Evolutionary conservation across 2,797 vertebrate genomes (phyloP), one percentile per base, ranked within the genome.

Genomic region (Lithobates sylvaticus): DNA sequence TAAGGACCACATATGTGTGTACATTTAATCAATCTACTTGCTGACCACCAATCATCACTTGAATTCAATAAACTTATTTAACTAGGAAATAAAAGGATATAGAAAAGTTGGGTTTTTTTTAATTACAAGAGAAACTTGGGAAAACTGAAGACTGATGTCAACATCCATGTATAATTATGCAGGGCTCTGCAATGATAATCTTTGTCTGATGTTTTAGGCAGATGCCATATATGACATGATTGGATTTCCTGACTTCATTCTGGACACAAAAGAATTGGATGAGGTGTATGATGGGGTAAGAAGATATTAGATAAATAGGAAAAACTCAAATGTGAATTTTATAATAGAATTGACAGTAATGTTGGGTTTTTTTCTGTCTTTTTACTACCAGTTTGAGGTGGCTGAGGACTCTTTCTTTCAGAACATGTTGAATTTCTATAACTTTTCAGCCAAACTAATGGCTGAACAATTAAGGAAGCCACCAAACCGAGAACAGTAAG

Each of bases 211-310:
- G 88, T 50, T 1, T 0, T 86, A 99, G 98, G 98, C 97, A 0
- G 98, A 99, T 0, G 95, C 97, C 13, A 99, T 99, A 90, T 99
- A 99, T 0, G 97, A 99, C 84, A 99, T 99, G 98, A 99, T 99
- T 0, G 98, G 98, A 78, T 99, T 99, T 90, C 98, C 98, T 1
- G 97, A 99, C 89, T 99, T 99, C 93, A 99, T 99, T 88, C 92
- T 99, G 90, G 98, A 99, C 65, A 90, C 96, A 71, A 99, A 99
- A 90, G 97, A 99, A 88, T 92, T 99, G 89, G 98, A 99, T 0
- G 98, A 99, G 32, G 96, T 99, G 83, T 99, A 99, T 4, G 97
- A 99, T 3, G 98, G 98, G 92, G 98, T 99, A 93, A 93, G 97
- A 89, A 78, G 13, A 16, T 64, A 36, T 5, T 72, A 34, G 8